Evolutionary conservation across 2,888 invertebrate species (phyloP), one percentile per base, ranked within the genome.

Genomic region (Xanthorhoe spadicearia): DNA sequence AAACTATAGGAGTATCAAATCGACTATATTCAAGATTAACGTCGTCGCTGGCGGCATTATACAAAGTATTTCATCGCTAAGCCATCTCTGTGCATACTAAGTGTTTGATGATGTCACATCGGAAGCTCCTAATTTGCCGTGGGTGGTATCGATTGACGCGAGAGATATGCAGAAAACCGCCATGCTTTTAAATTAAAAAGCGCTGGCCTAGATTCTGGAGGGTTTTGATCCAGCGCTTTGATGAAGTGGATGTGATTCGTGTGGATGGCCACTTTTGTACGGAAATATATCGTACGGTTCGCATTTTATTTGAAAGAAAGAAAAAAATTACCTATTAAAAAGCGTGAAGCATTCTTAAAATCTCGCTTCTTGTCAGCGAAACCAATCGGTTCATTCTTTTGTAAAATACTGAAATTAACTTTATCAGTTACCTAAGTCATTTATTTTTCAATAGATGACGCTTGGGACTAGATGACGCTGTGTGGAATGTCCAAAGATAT

Each of bases 111-210:
- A 82, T 81, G 79, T 83, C 83, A 83, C 66, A 66, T 43, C 78
- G 82, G 84, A 84, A 77, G 75, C 68, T 64, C 72, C 76, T 79
- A 77, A 81, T 83, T 77, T 79, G 76, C 66, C 70, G 78, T 77
- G 71, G 76, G 79, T 77, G 77, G 79, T 70, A 76, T 78, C 66
- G 70, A 72, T 62, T 71, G 70, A 32, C 32, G 32, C 70, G 66
- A 62, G 48, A 54, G 68, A 64, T 62, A 64, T 3, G 18, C 46
- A 17, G 57, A 57, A 57, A 57, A 48, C 48, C 28, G 38, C 38
- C 38, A 43, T 43, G 17, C 17, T 53, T 52, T 43, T 46, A 5
- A 53, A 35, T 50, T 38, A n/a, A 59, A 54, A 51, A 48, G 49
- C 48, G 17, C 28, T 64, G 68, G 58, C 73, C 71, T 68, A 73